phyloP scores from a whole-genome alignment of 2,888 invertebrate genomes.

The Lasioglossum oenotherae region DNA sequence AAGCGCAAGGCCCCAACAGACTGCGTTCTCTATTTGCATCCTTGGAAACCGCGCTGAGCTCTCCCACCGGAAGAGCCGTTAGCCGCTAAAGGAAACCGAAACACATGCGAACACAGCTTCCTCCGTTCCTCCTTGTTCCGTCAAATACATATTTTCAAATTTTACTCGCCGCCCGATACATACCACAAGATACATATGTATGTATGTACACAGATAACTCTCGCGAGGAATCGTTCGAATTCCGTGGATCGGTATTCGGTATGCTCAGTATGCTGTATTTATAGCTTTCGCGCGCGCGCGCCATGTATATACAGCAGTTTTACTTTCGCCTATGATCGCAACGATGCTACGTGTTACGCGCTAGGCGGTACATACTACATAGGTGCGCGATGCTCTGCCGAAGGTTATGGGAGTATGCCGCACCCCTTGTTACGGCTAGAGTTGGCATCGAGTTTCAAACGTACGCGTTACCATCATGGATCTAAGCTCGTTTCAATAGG shows the following conservation, averaged over 20 bases:
- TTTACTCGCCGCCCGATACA: background rate
- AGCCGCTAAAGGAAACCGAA: conserved; percentile 50
- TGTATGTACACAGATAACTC: background rate
- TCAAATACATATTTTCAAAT: background rate
- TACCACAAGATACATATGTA: background rate
- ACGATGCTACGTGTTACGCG: background rate
- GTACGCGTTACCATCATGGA: too few relatives aligned
- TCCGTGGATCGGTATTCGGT: conserved; percentile 39
- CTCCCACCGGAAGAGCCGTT: conserved; percentile 34
- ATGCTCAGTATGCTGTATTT: conserved; percentile 42
- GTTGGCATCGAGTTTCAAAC: too few relatives aligned
- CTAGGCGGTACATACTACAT: background rate
- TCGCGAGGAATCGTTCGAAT: conserved; percentile 42
- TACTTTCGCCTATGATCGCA: background rate
- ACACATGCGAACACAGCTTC: conserved; percentile 11
- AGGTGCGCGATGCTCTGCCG: background rate
- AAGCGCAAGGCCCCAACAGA: conserved; percentile 38
- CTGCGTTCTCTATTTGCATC: conserved; percentile 66
- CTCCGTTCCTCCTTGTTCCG: background rate
- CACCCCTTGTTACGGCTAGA: too few relatives aligned
- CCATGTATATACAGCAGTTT: conserved; percentile 22
- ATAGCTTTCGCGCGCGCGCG: conserved; percentile 41
- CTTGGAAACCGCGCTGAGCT: conserved; percentile 44
- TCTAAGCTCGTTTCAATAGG: too few relatives aligned
- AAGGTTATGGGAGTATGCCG: background rate